Conservation (phyloP, 2,797 vertebrate genomes). For the Micromesistius poutassou region DNA sequence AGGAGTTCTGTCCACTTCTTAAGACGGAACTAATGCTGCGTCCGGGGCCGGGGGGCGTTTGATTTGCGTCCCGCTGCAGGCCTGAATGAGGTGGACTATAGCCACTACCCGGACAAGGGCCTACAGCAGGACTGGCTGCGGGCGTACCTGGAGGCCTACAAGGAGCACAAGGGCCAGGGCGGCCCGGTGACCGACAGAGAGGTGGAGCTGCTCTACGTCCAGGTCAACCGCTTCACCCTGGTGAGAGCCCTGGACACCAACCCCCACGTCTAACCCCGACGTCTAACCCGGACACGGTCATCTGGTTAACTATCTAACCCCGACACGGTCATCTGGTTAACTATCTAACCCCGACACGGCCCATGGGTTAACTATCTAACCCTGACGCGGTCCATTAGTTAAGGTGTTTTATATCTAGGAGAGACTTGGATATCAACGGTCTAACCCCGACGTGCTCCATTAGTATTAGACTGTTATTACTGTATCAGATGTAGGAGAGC, state of each 20-base stretch:
- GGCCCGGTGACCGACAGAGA: slow-evolving; percentile 83
- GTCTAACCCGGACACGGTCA: neutral
- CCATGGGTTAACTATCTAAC: neutral
- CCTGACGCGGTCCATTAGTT: neutral
- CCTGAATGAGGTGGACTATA: slow-evolving; percentile 95
- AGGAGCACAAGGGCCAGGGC: slow-evolving; percentile 84
- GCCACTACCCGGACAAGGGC: slow-evolving; percentile 81
- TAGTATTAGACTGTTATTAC: no score
- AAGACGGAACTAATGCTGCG: neutral
- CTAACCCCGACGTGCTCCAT: neutral
- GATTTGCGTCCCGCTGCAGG: slow-evolving; percentile 65
- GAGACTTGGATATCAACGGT: neutral
- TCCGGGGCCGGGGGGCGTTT: neutral
- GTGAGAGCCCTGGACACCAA: slow-evolving; percentile 65
- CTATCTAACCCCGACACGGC: no score
- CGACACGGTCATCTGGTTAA: no score
- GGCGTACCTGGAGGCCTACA: slow-evolving; percentile 91
- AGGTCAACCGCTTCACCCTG: slow-evolving; percentile 94
- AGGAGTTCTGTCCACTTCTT: neutral
- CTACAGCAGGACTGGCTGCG: slow-evolving; percentile 89
- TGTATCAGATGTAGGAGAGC: neutral
- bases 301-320: no score
- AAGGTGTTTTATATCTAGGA: neutral
- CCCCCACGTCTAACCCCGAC: neutral
- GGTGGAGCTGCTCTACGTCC: slow-evolving; percentile 89